Conservation (phyloP, 2,888 invertebrate species). For the Plebejus anna region DNA sequence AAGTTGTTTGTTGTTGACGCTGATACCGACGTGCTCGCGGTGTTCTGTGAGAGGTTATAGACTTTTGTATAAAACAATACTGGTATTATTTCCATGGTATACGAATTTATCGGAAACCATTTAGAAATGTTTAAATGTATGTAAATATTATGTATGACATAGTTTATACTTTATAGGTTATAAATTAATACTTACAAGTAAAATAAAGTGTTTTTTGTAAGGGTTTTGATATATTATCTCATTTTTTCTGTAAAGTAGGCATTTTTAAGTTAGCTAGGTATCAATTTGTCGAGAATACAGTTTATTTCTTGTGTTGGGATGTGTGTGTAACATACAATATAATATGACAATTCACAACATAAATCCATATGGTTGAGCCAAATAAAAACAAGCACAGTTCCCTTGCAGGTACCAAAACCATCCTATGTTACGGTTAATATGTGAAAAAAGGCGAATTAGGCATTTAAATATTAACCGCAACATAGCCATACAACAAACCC, state of each 20-base stretch:
- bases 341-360: constrained; percentile 1
- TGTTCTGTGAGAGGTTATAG: constrained; percentile 55
- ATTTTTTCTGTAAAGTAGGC: too few species aligned
- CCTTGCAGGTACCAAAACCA: constrained; percentile 9
- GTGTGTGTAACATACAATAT: constrained; percentile 4
- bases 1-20: constrained; percentile 77
- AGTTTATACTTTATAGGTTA: too few species aligned
- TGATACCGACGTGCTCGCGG: constrained; percentile 69
- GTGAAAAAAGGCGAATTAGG: neutral
- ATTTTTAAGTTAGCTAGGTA: too few species aligned
- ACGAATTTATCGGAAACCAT: too few species aligned
- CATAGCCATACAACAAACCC: neutral
- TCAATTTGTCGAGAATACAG: too few species aligned
- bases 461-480: constrained; percentile 10
- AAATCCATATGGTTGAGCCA: neutral
- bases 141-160: too few species aligned
- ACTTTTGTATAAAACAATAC: constrained; percentile 3
- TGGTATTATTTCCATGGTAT: too few species aligned
- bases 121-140: too few species aligned
- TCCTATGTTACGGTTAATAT: constrained; percentile 11
- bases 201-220: too few species aligned
- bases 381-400: constrained; percentile 7
- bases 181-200: too few species aligned
- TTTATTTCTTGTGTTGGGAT: neutral
- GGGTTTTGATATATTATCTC: too few species aligned